Evolutionary conservation across 1,140 invertebrate species (phyloP).

Genomic region (Pollicipes pollicipes): DNA sequence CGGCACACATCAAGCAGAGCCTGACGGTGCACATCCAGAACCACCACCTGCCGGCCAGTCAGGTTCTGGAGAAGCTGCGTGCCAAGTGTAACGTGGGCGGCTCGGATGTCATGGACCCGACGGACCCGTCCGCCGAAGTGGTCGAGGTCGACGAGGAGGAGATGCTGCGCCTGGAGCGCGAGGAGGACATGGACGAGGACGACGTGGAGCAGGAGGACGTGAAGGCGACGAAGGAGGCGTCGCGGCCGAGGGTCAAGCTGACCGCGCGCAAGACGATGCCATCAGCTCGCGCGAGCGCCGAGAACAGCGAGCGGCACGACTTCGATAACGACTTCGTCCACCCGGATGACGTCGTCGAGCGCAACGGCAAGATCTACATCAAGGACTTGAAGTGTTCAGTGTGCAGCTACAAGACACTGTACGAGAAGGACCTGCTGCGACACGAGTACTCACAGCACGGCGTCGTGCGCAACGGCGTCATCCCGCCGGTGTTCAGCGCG

Average conservation of each 20-base stretch:
- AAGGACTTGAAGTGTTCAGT: constrained; percentile 31
- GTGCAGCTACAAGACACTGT: constrained; percentile 35
- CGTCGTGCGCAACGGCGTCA: constrained; percentile 21
- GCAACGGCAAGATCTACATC: constrained; percentile 29
- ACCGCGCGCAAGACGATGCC: constrained; percentile 22
- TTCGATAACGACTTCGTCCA: constrained; percentile 30
- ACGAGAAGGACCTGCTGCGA: constrained; percentile 34
- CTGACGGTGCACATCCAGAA: constrained; percentile 71
- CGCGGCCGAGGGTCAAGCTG: constrained; percentile 20
- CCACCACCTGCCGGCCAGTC: constrained; percentile 49
- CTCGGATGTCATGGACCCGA: constrained; percentile 4
- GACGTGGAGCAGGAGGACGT: constrained; percentile 17
- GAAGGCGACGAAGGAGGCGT: constrained; percentile 15
- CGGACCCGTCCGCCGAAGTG: constrained; percentile 20
- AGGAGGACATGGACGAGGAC: constrained; percentile 23
- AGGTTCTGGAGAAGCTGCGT: constrained; percentile 29
- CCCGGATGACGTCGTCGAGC: constrained; percentile 31
- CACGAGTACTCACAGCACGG: constrained; percentile 34
- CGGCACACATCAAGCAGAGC: constrained; percentile 77
- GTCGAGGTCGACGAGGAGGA: constrained; percentile 26
- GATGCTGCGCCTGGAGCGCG: constrained; percentile 27
- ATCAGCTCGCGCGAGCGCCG: constrained; percentile 14
- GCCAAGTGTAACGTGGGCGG: constrained; percentile 21
- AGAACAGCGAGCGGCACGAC: constrained; percentile 21
- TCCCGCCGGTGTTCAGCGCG: constrained; percentile 25